Conservation (phyloP, 2,113 vertebrate genomes). For the rabbit (Oryctolagus cuniculus) region mOryCun1.1 NC_091449.1:16602001-16602500, state of each 20-base stretch:
- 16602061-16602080: not conserved
- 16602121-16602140: not conserved
- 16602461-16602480: not conserved
- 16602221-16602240: not conserved
- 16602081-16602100: not conserved
- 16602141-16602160: not conserved
- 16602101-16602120: not conserved
- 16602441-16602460: not conserved
- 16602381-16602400: not conserved
- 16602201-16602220: not conserved
- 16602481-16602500: not conserved
- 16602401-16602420: not conserved
- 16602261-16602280: slow-evolving; percentile 11
- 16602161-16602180: not conserved
- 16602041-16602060: not conserved
- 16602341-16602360: not conserved
- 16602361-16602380: not conserved
- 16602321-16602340: not conserved
- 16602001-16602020: not conserved
- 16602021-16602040: not conserved
- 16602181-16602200: not conserved
- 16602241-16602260: not conserved
- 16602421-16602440: not conserved
- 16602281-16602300: slow-evolving; percentile 27
- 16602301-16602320: slow-evolving; percentile 29